These are phyloP conservation scores for Theocolax elegans DNA, from an alignment of 1,140 invertebrate genomes.

Conservation along the genomic window DNA sequence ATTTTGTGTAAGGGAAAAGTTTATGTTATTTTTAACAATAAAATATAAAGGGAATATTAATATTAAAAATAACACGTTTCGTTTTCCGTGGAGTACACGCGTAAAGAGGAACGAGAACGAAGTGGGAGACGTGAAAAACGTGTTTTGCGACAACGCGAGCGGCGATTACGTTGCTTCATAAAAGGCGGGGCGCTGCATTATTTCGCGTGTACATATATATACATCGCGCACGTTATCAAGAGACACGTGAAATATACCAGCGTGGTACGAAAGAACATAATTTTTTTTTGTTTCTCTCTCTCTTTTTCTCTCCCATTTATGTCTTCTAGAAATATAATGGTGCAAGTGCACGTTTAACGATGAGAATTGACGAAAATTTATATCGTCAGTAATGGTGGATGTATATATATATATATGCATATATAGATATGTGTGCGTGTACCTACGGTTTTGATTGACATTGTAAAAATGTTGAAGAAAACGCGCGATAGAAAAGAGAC, in stretches of 20 bases:
- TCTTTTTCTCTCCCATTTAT: too few relatives aligned
- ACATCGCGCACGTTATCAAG: background rate
- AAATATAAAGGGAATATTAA: too few relatives aligned
- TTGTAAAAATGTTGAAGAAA: too few relatives aligned
- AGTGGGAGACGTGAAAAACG: conserved; percentile 22
- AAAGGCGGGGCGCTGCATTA: conserved; percentile 2
- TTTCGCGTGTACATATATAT: background rate
- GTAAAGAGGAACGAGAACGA: conserved; percentile 6
- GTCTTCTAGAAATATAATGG: too few relatives aligned
- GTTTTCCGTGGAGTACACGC: background rate
- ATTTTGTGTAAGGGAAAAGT: too few relatives aligned
- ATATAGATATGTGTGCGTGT: too few relatives aligned
- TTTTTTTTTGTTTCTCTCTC: too few relatives aligned
- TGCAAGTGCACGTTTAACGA: background rate
- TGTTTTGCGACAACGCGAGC: conserved; percentile 28
- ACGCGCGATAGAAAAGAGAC: background rate
- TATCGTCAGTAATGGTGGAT: background rate
- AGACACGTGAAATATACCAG: too few relatives aligned
- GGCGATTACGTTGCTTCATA: conserved; percentile 19
- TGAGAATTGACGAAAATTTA: conserved; percentile 35
- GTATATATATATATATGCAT: too few relatives aligned
- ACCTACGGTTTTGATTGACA: conserved; percentile 37
- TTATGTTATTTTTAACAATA: too few relatives aligned
- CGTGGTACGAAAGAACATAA: too few relatives aligned
- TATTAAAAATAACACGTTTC: conserved; percentile 30